These are phyloP conservation scores for Resseliella maxima DNA, from an alignment of 2,888 invertebrate genomes.

Conservation along the genomic window DNA sequence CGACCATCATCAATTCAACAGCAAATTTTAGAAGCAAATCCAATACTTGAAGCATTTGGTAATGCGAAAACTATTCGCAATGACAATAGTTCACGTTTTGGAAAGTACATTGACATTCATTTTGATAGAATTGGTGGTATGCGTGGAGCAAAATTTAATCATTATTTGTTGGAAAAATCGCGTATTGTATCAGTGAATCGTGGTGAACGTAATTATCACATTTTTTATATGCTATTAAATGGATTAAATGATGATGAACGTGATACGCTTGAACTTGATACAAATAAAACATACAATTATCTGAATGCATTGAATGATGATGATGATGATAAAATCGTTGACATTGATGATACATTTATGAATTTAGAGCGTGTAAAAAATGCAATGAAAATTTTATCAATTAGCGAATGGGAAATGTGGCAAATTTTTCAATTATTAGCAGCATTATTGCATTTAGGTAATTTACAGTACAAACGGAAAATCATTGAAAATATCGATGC, in stretches of 20 bases:
- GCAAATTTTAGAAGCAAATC: conserved; percentile 96
- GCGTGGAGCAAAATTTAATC: conserved; percentile 93
- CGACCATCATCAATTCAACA: conserved; percentile 98
- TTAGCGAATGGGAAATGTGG: conserved; percentile 84
- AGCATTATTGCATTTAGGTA: conserved; percentile 91
- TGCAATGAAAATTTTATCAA: conserved; percentile 93
- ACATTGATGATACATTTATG: conserved; percentile 34
- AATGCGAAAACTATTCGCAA: conserved; percentile 96
- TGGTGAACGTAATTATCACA: conserved; percentile 95
- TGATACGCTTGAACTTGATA: conserved; percentile 78
- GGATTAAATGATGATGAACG: conserved; percentile 86
- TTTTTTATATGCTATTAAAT: conserved; percentile 91
- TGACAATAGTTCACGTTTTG: conserved; percentile 96
- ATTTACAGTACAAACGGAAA: conserved; percentile 83
- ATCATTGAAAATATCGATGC: conserved; percentile 87
- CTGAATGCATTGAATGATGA: conserved; percentile 75
- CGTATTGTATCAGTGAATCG: conserved; percentile 89
- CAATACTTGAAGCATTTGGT: conserved; percentile 96
- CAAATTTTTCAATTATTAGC: conserved; percentile 87
- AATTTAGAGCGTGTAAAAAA: conserved; percentile 82
- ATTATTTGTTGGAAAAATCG: conserved; percentile 94
- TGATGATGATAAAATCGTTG: neutral
- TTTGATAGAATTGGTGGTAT: conserved; percentile 86
- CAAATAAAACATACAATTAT: conserved; percentile 82
- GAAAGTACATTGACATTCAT: conserved; percentile 93